phyloP scores from a whole-genome alignment of 1,140 invertebrate genomes.

The Portunus trituberculatus region DNA sequence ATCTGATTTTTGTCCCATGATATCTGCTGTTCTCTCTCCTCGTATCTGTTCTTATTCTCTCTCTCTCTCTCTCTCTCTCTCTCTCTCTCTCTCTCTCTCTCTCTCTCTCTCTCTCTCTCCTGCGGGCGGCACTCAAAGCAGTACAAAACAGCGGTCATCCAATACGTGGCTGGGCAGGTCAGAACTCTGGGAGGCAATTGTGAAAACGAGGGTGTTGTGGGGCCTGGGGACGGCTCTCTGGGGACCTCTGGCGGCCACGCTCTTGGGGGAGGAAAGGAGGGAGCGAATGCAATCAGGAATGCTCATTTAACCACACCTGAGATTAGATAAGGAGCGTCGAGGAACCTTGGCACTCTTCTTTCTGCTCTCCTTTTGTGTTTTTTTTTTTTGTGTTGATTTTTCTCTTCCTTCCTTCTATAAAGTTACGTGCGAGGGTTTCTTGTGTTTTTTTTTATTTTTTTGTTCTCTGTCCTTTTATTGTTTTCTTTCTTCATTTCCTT shows the following conservation, averaged over 20 bases:
- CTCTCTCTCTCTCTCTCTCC: too few species aligned
- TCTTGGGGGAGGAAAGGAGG: background rate
- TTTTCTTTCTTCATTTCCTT: background rate
- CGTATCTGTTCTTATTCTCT: too few species aligned
- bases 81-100: too few species aligned
- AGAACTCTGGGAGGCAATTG: background rate
- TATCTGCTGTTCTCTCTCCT: too few species aligned
- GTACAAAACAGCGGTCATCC: background rate
- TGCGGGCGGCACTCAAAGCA: too few species aligned
- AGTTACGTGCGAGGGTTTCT: too few species aligned
- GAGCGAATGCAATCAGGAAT: constrained; percentile 55
- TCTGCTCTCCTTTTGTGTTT: background rate
- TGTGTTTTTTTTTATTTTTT: too few species aligned
- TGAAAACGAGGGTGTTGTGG: background rate
- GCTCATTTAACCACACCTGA: constrained; percentile 54
- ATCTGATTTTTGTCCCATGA: too few species aligned
- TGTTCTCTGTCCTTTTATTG: background rate
- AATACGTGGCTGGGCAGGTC: background rate
- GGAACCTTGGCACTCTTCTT: constrained; percentile 26
- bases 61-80: too few species aligned
- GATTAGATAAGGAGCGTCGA: constrained; percentile 61
- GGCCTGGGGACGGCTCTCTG: background rate
- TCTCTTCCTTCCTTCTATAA: too few species aligned
- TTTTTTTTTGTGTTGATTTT: background rate
- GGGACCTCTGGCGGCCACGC: constrained; percentile 16